A percentile compares a stretch with the other conserved stretches of the same genome.
Conservation (phyloP, 2,797 vertebrate genomes). For the Rhinophrynus dorsalis region DNA sequence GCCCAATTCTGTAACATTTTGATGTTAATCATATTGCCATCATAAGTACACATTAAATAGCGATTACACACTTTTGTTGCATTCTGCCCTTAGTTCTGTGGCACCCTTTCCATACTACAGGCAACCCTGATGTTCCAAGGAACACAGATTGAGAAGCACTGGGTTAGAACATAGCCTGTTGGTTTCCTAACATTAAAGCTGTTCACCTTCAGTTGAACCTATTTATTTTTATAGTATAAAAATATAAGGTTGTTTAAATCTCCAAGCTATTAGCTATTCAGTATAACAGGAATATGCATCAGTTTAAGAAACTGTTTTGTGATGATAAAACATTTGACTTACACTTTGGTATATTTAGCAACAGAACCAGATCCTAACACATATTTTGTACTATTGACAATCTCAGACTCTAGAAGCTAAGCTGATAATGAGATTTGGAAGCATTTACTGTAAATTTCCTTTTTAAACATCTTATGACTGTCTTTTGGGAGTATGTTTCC, state of each 20-base stretch:
- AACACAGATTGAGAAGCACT: too few relatives aligned
- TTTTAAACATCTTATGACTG: constrained; percentile 42
- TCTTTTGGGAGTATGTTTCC: constrained; percentile 65
- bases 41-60: too few relatives aligned
- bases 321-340: neutral
- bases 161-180: too few relatives aligned
- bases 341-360: constrained; percentile 53
- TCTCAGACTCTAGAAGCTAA: constrained; percentile 60
- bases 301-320: neutral
- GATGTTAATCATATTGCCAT: too few relatives aligned
- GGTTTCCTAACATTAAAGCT: too few relatives aligned
- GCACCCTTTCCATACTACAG: too few relatives aligned
- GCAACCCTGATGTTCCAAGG: too few relatives aligned
- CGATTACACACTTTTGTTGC: too few relatives aligned
- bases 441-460: constrained; percentile 54
- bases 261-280: neutral
- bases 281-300: neutral
- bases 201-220: too few relatives aligned
- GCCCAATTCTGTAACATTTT: too few relatives aligned
- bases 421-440: constrained; percentile 71
- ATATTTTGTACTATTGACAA: constrained; percentile 74
- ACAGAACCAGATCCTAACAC: constrained; percentile 67
- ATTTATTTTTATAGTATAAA: too few relatives aligned
- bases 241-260: neutral
- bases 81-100: too few relatives aligned